Base-by-base conservation (phyloP, 2,888 invertebrate genomes). In the Hemistola chrysoprasaria region DNA sequence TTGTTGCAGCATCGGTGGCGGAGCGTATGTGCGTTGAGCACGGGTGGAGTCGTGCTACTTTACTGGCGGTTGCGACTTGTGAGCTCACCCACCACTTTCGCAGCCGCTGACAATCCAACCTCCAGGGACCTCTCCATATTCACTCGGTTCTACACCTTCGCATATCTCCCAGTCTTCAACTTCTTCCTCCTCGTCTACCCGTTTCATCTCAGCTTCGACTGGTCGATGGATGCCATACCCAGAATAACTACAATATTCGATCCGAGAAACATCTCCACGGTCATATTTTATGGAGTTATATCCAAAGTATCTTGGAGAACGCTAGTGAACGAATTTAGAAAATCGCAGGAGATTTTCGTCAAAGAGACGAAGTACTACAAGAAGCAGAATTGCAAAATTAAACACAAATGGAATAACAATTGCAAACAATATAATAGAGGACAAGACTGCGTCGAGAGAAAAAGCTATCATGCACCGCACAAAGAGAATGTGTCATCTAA, bases 211-310 rank as follows among this genome's bases (percentile, higher is more conserved):
- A 98, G 98, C 78, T 99, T 98, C 86, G 98, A 99, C 84, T 99
- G 98, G 99, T 98, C 98, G 11, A 98, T 99, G 98, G 97, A 98
- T 62, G 95, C 98, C 1, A 93, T 99, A 64, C 97, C 98, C 5
- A 91, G 96, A 47, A 92, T 99, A 58, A 93, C 93, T 30, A 91
- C 93, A 16, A 59, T 96, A 8, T 88, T 92, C 62, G 98, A 99
- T 78, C 87, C 91, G 3, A 91, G 98, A 52, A 97, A 97, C 78
- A 73, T 95, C 39, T 90, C 93, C 48, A 93, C 96, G 2, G 67
- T 94, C 10, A 82, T 92, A 45, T 94, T 98, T 71, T 98, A 98
- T 80, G 83, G 86, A 2, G 68, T 88, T 1, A 65, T 88, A 49
- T 80, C 81, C 2, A 88, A 81, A 71, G 80, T 84, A 23, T 81